Conservation (phyloP, 1,140 invertebrate species). For the Elysia chlorotica region DNA sequence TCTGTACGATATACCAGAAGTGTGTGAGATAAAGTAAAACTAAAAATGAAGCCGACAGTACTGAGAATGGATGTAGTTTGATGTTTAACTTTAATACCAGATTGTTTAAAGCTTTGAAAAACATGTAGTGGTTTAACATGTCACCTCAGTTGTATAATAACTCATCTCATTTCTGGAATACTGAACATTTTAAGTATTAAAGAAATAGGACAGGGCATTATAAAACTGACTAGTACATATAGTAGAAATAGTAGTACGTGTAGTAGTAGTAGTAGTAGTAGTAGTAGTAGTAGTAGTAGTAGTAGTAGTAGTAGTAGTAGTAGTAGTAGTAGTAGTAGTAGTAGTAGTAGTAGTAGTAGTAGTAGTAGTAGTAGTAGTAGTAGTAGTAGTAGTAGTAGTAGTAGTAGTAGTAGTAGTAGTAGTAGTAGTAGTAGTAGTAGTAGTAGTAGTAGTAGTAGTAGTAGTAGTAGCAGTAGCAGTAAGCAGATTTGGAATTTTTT, state of each 20-base stretch:
- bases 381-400: slow-evolving; percentile 20
- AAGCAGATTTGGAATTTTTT: too few species aligned
- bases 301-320: slow-evolving; percentile 28
- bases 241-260: slow-evolving; percentile 18
- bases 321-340: slow-evolving; percentile 28
- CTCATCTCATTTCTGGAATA: too few species aligned
- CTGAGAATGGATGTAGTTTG: too few species aligned
- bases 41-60: too few species aligned
- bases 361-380: slow-evolving; percentile 20
- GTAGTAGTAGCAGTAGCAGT: slow-evolving; percentile 24
- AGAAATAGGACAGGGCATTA: too few species aligned
- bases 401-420: slow-evolving; percentile 17
- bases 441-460: slow-evolving; percentile 30
- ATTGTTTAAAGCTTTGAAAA: too few species aligned
- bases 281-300: slow-evolving; percentile 29
- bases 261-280: neutral
- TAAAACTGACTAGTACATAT: slow-evolving; percentile 3
- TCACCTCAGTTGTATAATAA: too few species aligned
- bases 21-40: too few species aligned
- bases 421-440: slow-evolving; percentile 20
- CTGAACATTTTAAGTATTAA: too few species aligned
- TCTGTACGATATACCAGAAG: too few species aligned
- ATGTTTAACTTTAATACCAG: too few species aligned
- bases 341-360: slow-evolving; percentile 19
- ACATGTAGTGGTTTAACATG: too few species aligned